Conservation (phyloP, 2,888 invertebrate genomes). For the Incurvaria masculella region DNA sequence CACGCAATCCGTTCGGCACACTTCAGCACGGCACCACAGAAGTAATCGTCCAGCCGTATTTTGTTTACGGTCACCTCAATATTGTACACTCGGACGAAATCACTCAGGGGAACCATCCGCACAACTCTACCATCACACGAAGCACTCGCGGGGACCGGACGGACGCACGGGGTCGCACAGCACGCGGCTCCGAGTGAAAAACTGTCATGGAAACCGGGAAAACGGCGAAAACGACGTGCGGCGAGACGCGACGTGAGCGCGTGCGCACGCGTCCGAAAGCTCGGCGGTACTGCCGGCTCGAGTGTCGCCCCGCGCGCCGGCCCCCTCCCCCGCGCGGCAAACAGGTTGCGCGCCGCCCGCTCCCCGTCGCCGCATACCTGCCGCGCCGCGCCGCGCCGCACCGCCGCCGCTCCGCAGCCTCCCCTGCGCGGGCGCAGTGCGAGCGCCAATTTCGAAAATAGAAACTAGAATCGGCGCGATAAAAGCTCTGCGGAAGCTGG, state of each 20-base stretch:
- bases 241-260: neutral
- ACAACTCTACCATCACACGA: neutral
- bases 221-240: neutral
- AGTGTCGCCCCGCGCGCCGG: constrained; percentile 15
- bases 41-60: too few species aligned
- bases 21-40: neutral
- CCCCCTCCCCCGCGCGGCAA: constrained; percentile 10
- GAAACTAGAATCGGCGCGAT: neutral
- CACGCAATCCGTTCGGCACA: neutral
- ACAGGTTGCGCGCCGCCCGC: constrained; percentile 14
- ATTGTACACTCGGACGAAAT: neutral
- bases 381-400: neutral
- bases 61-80: neutral
- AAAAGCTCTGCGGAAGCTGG: neutral
- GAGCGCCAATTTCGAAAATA: constrained; percentile 12
- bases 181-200: neutral
- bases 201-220: neutral
- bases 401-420: neutral
- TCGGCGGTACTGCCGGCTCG: constrained; percentile 2
- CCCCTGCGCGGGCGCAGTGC: constrained; percentile 5
- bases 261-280: neutral
- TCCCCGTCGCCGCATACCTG: constrained; percentile 13
- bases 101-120: neutral
- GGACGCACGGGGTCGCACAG: neutral
- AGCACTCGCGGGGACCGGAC: neutral